Base-by-base conservation (phyloP, 2,888 invertebrate species). In the Cenopis cana region DNA sequence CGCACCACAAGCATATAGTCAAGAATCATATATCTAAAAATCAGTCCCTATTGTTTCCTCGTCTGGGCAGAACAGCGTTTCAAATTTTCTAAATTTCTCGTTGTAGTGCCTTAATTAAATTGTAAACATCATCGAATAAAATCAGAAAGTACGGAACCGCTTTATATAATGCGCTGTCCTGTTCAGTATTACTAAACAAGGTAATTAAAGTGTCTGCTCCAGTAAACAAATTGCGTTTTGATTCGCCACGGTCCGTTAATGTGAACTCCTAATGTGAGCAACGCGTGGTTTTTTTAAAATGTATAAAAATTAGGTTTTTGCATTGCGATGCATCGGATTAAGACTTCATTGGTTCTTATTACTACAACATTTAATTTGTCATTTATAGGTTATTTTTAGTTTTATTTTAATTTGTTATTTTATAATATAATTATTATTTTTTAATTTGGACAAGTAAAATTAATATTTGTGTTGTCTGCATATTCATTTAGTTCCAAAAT, bases 221-320 rank as follows among this genome's bases (percentile, higher is more conserved):
- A 73, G 76, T 74, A 70, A 61, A 72, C 67, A 74, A 76, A 77
- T 77, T 77, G 70, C 76, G 72, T 77, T 77, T 77, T 79, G 77
- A 78, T 78, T 76, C 77, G 78, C 78, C 74, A 73, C 75, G 70
- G 59, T 64, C 62, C 62, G 69, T 50, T 70, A 36, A 66, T 65
- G 65, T 70, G 65, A 36, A 66, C 70, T 20, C 65, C 20, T 65
- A 70, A 70, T 70, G 66, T 70, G 59, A 52, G 54, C 54, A 70
- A 70, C 65, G 36, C 46, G 29, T 17, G 38, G 36, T n/a, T 14
- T 18, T 38, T 54, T 17, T 20, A 24, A 20, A 52, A 14, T 20
- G 20, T 38, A 64, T 36, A 36, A 12, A 52, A 55, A 55, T 55
- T 29, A 14, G 8, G n/a, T 33, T 33, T 5, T 33, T 33, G 8